A percentile compares a stretch with the other conserved stretches of the same genome.
phyloP scores from a whole-genome alignment of 2,113 vertebrate species.

The Carollia perspicillata region DNA sequence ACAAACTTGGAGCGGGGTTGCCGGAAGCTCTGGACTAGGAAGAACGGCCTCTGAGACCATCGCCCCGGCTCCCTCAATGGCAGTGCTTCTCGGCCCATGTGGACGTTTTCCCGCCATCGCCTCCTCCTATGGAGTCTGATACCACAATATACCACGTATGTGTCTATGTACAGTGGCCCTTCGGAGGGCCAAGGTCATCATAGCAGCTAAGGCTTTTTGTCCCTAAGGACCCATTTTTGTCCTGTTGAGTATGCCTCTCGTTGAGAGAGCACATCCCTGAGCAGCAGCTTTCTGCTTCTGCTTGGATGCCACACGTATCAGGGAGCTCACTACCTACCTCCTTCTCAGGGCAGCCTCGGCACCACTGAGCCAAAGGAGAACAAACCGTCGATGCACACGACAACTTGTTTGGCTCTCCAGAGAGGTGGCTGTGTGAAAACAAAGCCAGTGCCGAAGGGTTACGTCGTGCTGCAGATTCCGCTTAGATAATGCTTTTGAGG shows the following conservation, averaged over 20 bases:
- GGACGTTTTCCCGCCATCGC: not conserved
- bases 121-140: not conserved
- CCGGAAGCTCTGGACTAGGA: not conserved
- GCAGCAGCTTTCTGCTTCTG: not conserved
- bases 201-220: not conserved
- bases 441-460: not conserved
- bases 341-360: not conserved
- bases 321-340: not conserved
- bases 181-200: not conserved
- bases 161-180: not conserved
- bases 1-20: not conserved
- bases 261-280: not conserved
- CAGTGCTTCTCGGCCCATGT: not conserved
- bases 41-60: not conserved
- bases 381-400: not conserved
- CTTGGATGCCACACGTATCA: not conserved
- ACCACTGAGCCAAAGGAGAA: not conserved
- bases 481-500: not conserved
- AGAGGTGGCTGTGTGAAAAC: not conserved
- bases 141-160: not conserved
- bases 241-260: not conserved
- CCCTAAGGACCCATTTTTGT: not conserved
- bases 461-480: not conserved
- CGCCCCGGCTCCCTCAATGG: not conserved
- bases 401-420: not conserved